These are phyloP conservation scores for Lampropteryx suffumata DNA, from an alignment of 2,888 invertebrate species.

Conservation along the genomic window DNA sequence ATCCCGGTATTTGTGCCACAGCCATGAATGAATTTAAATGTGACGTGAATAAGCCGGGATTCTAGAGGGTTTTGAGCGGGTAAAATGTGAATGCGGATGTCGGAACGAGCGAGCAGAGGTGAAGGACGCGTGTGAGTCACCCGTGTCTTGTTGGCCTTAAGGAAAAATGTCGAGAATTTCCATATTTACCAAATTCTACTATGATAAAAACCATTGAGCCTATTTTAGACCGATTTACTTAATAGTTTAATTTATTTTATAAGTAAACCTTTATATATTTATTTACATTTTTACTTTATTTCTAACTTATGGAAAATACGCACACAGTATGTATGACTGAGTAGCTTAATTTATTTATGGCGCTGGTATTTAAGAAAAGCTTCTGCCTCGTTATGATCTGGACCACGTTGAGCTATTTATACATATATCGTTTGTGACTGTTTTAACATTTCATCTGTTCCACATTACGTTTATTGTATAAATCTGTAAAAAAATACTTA, in stretches of 20 bases:
- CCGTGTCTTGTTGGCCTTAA: constrained; percentile 48
- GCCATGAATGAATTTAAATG: constrained; percentile 57
- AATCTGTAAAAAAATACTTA: no score
- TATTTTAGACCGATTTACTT: neutral
- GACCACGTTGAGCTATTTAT: no score
- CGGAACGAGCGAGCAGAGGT: constrained; percentile 57
- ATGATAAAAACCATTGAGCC: neutral
- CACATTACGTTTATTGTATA: no score
- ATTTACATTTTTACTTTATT: no score
- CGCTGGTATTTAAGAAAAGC: no score
- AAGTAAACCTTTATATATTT: no score
- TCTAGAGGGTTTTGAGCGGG: constrained; percentile 44
- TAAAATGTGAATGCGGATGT: constrained; percentile 69
- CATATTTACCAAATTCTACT: neutral
- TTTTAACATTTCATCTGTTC: no score
- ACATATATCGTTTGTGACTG: no score
- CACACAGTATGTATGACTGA: no score
- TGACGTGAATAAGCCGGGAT: constrained; percentile 49
- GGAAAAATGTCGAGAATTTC: constrained; percentile 53
- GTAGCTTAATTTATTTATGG: no score
- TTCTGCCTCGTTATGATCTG: no score
- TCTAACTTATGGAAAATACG: no score
- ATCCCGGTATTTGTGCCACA: constrained; percentile 45
- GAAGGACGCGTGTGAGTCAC: constrained; percentile 76
- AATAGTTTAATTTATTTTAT: neutral